Conservation (phyloP, 2,888 invertebrate genomes). For the Eugnorisma glareosa region DNA sequence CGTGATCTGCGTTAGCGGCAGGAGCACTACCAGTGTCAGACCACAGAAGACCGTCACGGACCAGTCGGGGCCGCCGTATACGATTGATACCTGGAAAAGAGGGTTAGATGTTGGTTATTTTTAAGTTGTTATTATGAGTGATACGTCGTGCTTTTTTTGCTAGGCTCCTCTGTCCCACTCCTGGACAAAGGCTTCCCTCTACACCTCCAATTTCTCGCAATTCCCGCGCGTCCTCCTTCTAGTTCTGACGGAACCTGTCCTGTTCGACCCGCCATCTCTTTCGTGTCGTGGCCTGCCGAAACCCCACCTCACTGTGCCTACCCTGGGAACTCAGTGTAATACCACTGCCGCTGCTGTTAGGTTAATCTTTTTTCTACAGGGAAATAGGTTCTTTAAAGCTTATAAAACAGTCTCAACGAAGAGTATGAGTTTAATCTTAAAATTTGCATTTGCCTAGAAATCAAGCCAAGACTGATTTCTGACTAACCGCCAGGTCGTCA, state of each 20-base stretch:
- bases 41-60: conserved; percentile 92
- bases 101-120: not conserved
- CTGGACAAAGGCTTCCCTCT: too few relatives aligned
- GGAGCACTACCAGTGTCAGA: conserved; percentile 92
- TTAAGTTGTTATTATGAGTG: not conserved
- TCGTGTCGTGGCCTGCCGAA: too few relatives aligned
- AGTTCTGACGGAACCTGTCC: too few relatives aligned
- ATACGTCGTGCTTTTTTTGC: not conserved
- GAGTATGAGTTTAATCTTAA: not conserved
- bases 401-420: not conserved
- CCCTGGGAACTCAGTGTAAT: not conserved
- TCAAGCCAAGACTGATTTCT: not conserved
- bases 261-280: too few relatives aligned
- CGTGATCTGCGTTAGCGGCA: conserved; percentile 93
- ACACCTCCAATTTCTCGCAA: too few relatives aligned
- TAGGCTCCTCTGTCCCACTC: too few relatives aligned
- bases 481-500: not conserved
- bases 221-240: too few relatives aligned
- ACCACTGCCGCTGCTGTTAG: not conserved
- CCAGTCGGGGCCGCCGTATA: conserved; percentile 87
- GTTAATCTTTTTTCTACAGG: not conserved
- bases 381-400: not conserved
- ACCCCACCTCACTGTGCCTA: too few relatives aligned
- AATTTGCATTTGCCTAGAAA: not conserved
- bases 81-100: conserved; percentile 88